Conservation (phyloP, 2,888 invertebrate genomes). For the Drosophila neoperkinsi region DNA sequence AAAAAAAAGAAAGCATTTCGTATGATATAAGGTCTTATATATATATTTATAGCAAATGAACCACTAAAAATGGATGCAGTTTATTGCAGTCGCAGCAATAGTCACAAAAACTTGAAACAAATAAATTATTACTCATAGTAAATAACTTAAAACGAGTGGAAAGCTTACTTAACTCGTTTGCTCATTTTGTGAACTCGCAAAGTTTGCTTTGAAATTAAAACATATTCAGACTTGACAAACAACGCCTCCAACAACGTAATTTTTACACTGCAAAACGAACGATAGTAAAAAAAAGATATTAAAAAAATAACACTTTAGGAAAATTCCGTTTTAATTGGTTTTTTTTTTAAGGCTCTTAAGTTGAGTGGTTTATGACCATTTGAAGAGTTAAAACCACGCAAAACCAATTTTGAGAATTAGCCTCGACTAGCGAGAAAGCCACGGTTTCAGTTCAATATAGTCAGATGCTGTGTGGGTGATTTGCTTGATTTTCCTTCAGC, state of each 20-base stretch:
- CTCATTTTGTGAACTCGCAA: not conserved
- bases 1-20: not conserved
- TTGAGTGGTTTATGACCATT: not conserved
- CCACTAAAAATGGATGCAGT: not conserved
- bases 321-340: not conserved
- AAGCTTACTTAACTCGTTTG: not conserved
- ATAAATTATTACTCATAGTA: not conserved
- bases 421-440: not conserved
- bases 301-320: not conserved
- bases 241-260: not conserved
- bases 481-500: not conserved
- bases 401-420: not conserved
- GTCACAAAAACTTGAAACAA: not conserved
- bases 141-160: not conserved
- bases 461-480: not conserved
- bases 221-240: not conserved
- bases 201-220: not conserved
- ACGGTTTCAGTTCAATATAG: not conserved
- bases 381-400: not conserved
- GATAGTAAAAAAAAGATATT: not conserved
- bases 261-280: not conserved
- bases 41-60: not conserved
- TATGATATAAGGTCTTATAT: not conserved
- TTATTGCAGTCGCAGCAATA: not conserved
- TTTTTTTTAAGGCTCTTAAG: not conserved